phyloP scores from a whole-genome alignment of 2,888 invertebrate species.

The Leuctra nigra region DNA sequence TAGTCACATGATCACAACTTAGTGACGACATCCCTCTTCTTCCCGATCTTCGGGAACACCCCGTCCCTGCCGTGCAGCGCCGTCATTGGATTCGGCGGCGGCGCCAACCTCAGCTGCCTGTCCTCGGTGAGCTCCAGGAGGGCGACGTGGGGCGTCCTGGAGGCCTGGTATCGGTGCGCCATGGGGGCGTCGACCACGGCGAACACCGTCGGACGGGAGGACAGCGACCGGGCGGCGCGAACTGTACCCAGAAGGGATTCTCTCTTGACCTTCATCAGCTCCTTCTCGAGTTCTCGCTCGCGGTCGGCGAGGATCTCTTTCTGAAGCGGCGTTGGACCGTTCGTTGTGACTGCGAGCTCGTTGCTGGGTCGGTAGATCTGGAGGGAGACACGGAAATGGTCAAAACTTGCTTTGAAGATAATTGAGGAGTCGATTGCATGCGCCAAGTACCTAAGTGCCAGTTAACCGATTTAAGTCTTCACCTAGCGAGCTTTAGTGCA shows the following conservation, averaged over 20 bases:
- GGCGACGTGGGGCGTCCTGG: slow-evolving; percentile 3
- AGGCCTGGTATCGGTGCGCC: not conserved
- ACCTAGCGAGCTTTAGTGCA: too few species aligned
- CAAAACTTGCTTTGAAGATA: too few species aligned
- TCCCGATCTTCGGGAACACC: not conserved
- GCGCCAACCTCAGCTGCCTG: slow-evolving; percentile 22
- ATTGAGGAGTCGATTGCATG: too few species aligned
- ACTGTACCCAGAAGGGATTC: slow-evolving; percentile 1
- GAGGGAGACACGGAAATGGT: not conserved
- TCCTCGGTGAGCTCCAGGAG: slow-evolving; percentile 28
- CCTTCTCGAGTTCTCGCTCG: slow-evolving; percentile 15
- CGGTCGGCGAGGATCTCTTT: slow-evolving; percentile 16
- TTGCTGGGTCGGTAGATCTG: slow-evolving; percentile 19
- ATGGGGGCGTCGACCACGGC: not conserved
- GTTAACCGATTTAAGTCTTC: too few species aligned
- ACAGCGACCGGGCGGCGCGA: not conserved
- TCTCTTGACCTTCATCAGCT: slow-evolving; percentile 15
- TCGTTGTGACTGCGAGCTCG: slow-evolving; percentile 8
- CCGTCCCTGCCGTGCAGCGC: not conserved
- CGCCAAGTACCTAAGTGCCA: too few species aligned
- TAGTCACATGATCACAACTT: too few species aligned
- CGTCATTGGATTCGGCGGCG: slow-evolving; percentile 15
- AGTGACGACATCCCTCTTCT: slow-evolving; percentile 26
- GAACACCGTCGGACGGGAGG: not conserved
- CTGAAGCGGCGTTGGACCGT: not conserved